Base-by-base conservation (phyloP, 2,888 invertebrate genomes). In the Parnassius mnemosyne region DNA sequence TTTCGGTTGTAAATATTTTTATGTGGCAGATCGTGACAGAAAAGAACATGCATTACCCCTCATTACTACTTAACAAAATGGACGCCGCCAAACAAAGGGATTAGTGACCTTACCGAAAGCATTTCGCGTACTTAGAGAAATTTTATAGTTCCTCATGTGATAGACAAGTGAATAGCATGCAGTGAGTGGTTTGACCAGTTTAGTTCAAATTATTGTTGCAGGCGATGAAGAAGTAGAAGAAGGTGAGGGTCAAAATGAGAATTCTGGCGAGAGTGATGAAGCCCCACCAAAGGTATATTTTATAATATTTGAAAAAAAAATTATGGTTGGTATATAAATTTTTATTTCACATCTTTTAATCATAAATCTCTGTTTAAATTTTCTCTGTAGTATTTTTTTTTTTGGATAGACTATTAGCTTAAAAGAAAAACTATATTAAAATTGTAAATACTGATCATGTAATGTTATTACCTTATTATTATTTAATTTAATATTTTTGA, bases 81-180 rank as follows among this genome's bases (percentile, higher is more conserved):
- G 94, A 94, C 94, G 94, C 93, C 93, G 92, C 93, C 94, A 93
- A 94, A 94, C 94, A 94, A 94, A 94, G 94, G 94, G 93, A 94
- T 94, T 93, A 93, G 93, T 93, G 93, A 92, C 87, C 87, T 89
- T 89, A 86, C 87, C 85, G 85, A 87, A 85, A 92, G 90, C 89
- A 88, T 80, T 78, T 78, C 75, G 75, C 76, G 77, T 77, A 76
- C 80, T 75, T 75, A 71, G 71, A 69, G 71, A 78, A 81, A 79
- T 81, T 78, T 78, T 69, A 68, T 71, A 69, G 72, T 70, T 78
- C 75, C 73, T 73, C 70, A 71, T 73, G 73, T 72, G 70, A 69
- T 71, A 75, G 72, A 70, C 80, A 81, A 76, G 77, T 76, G 78
- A 71, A 71, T 68, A 70, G 69, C 75, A 73, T 78, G 71, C 66